These are phyloP conservation scores for Helobdella robusta DNA, from an alignment of 2,888 invertebrate genomes.

Conservation along the genomic window DNA sequence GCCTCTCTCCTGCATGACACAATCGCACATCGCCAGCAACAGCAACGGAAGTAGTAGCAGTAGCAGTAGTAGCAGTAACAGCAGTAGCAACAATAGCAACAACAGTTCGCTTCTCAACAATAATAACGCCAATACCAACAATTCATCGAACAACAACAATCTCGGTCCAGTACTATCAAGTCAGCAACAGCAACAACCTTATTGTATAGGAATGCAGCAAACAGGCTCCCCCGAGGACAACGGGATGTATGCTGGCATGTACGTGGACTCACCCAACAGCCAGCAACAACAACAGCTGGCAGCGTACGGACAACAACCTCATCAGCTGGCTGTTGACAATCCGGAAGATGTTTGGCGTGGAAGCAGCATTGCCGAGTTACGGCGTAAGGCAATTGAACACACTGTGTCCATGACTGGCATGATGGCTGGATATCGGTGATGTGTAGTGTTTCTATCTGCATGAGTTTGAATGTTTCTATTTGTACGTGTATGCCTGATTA, in stretches of 20 bases:
- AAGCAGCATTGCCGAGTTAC: conserved; percentile 49
- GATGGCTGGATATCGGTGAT: conserved; percentile 35
- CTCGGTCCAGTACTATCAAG: too few species aligned
- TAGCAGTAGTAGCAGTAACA: conserved; percentile 11
- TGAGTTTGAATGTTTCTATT: too few species aligned
- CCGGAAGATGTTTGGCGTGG: conserved; percentile 50
- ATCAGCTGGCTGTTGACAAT: conserved; percentile 43
- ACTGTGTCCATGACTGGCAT: conserved; percentile 46
- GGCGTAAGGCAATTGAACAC: conserved; percentile 51
- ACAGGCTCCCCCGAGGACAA: background rate
- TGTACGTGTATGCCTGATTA: too few species aligned
- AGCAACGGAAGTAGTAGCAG: conserved; percentile 13
- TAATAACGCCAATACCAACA: background rate
- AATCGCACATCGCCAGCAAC: conserved; percentile 8
- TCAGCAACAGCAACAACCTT: conserved; percentile 10
- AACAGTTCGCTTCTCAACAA: too few species aligned
- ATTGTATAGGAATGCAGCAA: conserved; percentile 14
- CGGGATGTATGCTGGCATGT: conserved; percentile 6
- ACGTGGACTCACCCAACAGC: background rate
- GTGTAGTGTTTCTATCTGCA: too few species aligned
- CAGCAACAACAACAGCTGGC: background rate
- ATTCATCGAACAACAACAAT: background rate
- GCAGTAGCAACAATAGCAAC: background rate
- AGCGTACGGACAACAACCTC: conserved; percentile 26
- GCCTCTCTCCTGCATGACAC: conserved; percentile 8